Evolutionary conservation across 2,113 vertebrate genomes (phyloP), one percentile per base, ranked within the genome.

Genomic region (Hydrolagus affinis): DNA sequence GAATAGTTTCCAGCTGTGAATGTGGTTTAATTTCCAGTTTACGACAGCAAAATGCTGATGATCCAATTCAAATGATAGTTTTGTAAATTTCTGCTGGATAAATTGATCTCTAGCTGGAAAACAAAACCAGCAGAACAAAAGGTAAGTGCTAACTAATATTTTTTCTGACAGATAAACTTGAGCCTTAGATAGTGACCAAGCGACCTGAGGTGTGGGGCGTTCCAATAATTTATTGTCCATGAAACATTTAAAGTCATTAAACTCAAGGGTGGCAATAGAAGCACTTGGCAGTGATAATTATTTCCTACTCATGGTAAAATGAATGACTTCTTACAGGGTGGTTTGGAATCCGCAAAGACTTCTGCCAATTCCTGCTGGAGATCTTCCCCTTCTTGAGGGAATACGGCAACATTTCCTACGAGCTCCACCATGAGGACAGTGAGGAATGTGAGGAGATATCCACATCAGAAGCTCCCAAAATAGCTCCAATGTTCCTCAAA

Each of bases 341-440:
- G 98, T 99, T 99, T 85, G 97, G 97, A 83, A 98, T 99, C 90
- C 95, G 96, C 76, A 99, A 99, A 88, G 98, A 99, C 90, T 99
- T 99, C 90, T 99, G 97, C 89, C 98, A 99, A 90, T 99, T 99
- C 88, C 93, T 99, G 21, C 89, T 99, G 88, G 98, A 99, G 91
- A 95, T 99, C 88, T 97, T 99, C 89, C 97, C 98, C 0, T 98
- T 98, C 89, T 89, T 99, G 86, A 91, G 98, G 85, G 98, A 99
- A 86, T 99, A 99, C 0, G 97, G 97, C 57, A 99, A 99, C 86
- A 98, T 99, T 88, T 98, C 98, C 0, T 99, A 99, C 0, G 96
- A 99, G 89, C 93, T 98, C 85, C 97, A 98, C 64, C 96, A 97
- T 10, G 96, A 98, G 88, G 97, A 97, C 88, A 95, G 91, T 0